Evolutionary conservation across 2,888 invertebrate genomes (phyloP), one percentile per base, ranked within the genome.

Genomic region (Lissonota sp.): DNA sequence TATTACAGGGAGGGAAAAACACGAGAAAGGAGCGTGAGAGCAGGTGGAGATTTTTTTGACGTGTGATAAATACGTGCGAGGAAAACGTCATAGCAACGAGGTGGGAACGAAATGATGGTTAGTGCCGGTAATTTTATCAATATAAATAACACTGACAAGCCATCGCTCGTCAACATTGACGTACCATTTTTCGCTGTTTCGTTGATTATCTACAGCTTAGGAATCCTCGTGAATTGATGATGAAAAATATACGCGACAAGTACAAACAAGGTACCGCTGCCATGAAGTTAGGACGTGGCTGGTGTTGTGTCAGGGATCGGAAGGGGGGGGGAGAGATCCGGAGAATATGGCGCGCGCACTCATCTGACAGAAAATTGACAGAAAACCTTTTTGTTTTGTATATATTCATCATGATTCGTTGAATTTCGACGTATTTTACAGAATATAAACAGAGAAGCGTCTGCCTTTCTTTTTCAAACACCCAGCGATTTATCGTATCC

Each of bases 241-340:
- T 66, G 14, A 26, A 79, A 79, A 80, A 80, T 70, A 79, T 51
- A 71, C 49, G 46, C 62, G 70, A 71, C 74, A 72, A 77, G 85
- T 64, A 74, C 74, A 88, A 88, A 88, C 86, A 87, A 86, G 87
- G 86, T 73, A 84, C 85, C 84, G 85, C 87, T 84, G 86, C 87
- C 86, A 87, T 89, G 84, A 90, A 90, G 88, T 90, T 88, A 85
- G 83, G 89, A 90, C 90, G 90, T 90, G 90, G 90, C 90, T 85
- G 80, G 74, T 85, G 82, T 79, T 69, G 62, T 73, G 42, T 63
- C 63, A 26, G 26, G 26, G 26, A 26, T 3, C 26, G 26, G 3
- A 3, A 26, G 26, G 26, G 26, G 26, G 26, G 66, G 37, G 39
- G 55, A 63, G 58, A 14, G 26, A 46, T 57, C 77, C 57, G 26